Conservation (phyloP, 2,888 invertebrate species). For the Athalia circularis region DNA sequence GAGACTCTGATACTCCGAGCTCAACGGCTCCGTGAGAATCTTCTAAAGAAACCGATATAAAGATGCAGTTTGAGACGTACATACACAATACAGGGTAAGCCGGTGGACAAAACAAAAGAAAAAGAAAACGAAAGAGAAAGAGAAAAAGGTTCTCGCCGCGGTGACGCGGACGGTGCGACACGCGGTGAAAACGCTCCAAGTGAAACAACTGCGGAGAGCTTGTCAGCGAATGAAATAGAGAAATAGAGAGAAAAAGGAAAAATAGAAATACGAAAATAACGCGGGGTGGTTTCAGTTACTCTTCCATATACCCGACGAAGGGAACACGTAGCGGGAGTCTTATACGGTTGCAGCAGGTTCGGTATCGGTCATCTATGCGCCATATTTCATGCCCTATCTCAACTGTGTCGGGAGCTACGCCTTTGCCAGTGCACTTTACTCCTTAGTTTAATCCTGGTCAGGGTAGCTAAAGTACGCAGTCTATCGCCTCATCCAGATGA, state of each 20-base stretch:
- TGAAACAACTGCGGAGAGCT: too few relatives aligned
- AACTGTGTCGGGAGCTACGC: constrained; percentile 65
- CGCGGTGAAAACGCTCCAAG: too few relatives aligned
- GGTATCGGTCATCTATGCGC: constrained; percentile 60
- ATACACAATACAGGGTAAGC: too few relatives aligned
- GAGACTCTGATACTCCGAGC: background rate
- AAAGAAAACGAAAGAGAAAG: background rate
- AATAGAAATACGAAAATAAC: constrained; percentile 21
- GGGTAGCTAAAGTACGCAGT: constrained; percentile 50
- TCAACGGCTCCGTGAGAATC: constrained; percentile 36
- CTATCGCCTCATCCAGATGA: constrained; percentile 64
- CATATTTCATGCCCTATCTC: constrained; percentile 69
- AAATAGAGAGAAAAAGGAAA: constrained; percentile 2
- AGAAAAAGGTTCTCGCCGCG: background rate
- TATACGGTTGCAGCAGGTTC: constrained; percentile 32
- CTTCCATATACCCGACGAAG: constrained; percentile 6
- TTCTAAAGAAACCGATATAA: too few relatives aligned
- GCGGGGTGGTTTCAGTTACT: constrained; percentile 28
- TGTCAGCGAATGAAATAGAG: too few relatives aligned
- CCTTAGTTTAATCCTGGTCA: constrained; percentile 23
- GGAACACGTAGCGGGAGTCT: background rate
- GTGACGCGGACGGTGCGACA: too few relatives aligned
- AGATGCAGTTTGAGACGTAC: too few relatives aligned
- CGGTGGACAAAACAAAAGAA: background rate
- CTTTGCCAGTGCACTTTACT: constrained; percentile 55